A percentile compares a stretch with the other conserved stretches of the same genome.
phyloP scores from a whole-genome alignment of 2,113 vertebrate genomes.

The pig (Sus scrofa) region DNA sequence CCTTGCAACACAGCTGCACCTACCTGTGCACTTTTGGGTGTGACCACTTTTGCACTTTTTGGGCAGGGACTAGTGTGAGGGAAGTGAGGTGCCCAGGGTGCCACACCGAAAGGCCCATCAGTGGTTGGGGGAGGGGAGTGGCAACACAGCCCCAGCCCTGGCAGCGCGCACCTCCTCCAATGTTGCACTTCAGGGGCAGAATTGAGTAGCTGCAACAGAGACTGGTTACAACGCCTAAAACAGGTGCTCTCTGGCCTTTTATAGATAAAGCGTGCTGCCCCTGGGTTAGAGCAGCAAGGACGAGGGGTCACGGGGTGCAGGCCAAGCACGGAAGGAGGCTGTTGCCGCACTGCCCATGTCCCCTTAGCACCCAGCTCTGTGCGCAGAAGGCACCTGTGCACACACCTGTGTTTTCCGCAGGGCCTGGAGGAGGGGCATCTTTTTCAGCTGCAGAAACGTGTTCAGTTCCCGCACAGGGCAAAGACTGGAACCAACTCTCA shows the following conservation, averaged over 20 bases:
- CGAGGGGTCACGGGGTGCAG: not conserved
- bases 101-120: not conserved
- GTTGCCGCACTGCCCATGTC: not conserved
- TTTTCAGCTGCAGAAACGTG: too few species aligned
- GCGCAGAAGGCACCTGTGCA: accelerated
- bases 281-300: not conserved
- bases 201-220: not conserved
- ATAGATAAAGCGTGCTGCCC: not conserved
- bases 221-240: not conserved
- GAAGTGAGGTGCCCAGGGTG: not conserved
- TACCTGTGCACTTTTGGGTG: accelerated
- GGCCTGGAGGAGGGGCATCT: accelerated
- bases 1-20: not conserved
- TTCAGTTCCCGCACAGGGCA: not conserved
- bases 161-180: not conserved
- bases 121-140: too few species aligned
- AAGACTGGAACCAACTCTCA: not conserved
- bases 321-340: not conserved
- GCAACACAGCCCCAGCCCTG: not conserved
- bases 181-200: not conserved
- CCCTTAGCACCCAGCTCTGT: not conserved
- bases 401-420: not conserved
- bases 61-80: not conserved
- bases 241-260: not conserved
- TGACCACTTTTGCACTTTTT: not conserved